These are phyloP conservation scores for Labia minor DNA, from an alignment of 2,888 invertebrate genomes.

Conservation along the genomic window DNA sequence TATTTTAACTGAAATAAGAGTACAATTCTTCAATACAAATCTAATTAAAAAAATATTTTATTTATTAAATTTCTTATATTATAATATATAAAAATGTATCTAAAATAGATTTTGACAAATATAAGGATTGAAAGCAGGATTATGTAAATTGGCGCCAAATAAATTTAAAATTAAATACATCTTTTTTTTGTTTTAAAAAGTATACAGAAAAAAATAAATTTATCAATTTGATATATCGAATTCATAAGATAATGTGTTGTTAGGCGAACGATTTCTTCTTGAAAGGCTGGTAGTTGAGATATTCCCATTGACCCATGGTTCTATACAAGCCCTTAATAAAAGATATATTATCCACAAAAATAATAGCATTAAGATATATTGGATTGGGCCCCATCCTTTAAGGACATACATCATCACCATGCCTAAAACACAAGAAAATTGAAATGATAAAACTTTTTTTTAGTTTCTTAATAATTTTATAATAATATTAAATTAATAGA, in stretches of 20 bases:
- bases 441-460: no score
- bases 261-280: background rate
- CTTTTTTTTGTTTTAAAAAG: background rate
- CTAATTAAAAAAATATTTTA: background rate
- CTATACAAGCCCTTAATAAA: background rate
- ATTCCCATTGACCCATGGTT: background rate
- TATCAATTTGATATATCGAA: background rate
- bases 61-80: background rate
- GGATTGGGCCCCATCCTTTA: background rate
- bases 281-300: background rate
- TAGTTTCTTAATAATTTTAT: no score
- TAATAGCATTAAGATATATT: background rate
- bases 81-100: background rate
- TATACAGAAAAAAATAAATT: background rate
- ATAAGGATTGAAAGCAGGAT: background rate
- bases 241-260: background rate
- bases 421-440: background rate
- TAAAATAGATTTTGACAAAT: background rate
- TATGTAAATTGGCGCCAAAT: background rate
- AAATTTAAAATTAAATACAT: background rate
- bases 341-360: background rate
- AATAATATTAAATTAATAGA: no score
- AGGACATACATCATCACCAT: background rate
- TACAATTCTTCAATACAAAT: slow-evolving; percentile 7
- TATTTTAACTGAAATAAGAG: background rate